Evolutionary conservation across 1,140 invertebrate species (phyloP).

Genomic region (Plodia interpunctella): DNA sequence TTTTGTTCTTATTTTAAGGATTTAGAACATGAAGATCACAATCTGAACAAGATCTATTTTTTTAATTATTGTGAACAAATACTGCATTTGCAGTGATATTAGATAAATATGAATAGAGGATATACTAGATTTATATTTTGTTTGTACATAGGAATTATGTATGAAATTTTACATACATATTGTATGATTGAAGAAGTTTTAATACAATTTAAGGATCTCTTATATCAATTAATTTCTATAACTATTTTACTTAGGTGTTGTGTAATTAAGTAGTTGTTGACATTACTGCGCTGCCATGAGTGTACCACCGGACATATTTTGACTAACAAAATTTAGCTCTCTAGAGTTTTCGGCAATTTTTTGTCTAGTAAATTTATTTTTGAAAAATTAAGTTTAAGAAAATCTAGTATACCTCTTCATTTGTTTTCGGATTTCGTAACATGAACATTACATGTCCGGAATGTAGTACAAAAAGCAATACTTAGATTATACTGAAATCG

Average conservation of each 20-base stretch:
- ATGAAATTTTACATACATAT: constrained; percentile 11
- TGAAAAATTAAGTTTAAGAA: too few species aligned
- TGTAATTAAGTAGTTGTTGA: constrained; percentile 14
- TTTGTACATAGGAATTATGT: constrained; percentile 21
- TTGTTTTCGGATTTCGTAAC: background rate
- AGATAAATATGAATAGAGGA: constrained; percentile 13
- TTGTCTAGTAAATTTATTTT: background rate
- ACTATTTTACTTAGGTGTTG: constrained; percentile 9
- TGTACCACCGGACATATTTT: constrained; percentile 17
- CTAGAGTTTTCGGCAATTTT: constrained; percentile 11
- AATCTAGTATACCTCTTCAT: too few species aligned
- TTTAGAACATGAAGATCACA: too few species aligned
- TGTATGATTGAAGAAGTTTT: constrained; percentile 15
- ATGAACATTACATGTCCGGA: background rate
- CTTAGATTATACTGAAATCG: background rate
- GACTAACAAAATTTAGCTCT: constrained; percentile 16
- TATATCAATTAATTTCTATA: constrained; percentile 12
- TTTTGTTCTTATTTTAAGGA: too few species aligned
- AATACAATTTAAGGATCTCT: constrained; percentile 17
- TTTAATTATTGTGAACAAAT: background rate
- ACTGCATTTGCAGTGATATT: background rate
- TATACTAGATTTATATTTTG: constrained; percentile 16
- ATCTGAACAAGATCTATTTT: background rate
- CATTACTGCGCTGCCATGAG: constrained; percentile 18
- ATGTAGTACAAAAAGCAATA: background rate